Evolutionary conservation across 2,797 vertebrate species (phyloP).

Genomic region (Heteromormyrus szaboi): DNA sequence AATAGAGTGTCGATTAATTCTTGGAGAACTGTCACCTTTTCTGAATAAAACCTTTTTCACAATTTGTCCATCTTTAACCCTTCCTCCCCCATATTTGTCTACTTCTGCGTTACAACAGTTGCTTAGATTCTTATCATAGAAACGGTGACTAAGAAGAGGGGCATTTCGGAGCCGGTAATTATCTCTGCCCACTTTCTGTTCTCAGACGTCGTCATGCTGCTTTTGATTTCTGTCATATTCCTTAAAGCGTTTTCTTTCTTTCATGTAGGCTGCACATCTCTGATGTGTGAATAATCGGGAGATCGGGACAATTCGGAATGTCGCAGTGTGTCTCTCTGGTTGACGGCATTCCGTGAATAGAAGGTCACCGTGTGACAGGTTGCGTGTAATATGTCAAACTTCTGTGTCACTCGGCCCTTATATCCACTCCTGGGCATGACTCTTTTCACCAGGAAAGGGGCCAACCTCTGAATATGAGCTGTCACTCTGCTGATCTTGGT

Average conservation of each 20-base stretch:
- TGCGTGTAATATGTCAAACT: neutral
- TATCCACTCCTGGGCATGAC: neutral
- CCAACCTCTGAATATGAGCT: neutral
- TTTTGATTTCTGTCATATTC: neutral
- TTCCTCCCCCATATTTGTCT: neutral
- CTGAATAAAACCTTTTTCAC: neutral
- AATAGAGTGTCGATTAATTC: neutral
- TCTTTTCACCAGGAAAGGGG: neutral
- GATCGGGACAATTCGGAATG: neutral
- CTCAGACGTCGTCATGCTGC: neutral
- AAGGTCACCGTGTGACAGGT: neutral
- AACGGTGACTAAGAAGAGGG: slow-evolving; percentile 7
- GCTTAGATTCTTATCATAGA: slow-evolving; percentile 16
- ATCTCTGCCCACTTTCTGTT: slow-evolving; percentile 12
- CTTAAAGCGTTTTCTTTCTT: neutral
- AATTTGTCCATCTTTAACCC: neutral
- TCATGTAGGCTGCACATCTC: neutral
- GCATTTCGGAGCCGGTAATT: slow-evolving; percentile 13
- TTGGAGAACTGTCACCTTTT: neutral
- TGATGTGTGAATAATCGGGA: neutral
- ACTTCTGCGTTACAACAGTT: neutral
- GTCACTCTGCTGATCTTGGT: neutral
- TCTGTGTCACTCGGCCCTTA: neutral
- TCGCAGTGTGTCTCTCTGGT: neutral
- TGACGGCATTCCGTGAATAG: neutral